Base-by-base conservation (phyloP, 2,113 vertebrate species). In the Fregata magnificens region DNA sequence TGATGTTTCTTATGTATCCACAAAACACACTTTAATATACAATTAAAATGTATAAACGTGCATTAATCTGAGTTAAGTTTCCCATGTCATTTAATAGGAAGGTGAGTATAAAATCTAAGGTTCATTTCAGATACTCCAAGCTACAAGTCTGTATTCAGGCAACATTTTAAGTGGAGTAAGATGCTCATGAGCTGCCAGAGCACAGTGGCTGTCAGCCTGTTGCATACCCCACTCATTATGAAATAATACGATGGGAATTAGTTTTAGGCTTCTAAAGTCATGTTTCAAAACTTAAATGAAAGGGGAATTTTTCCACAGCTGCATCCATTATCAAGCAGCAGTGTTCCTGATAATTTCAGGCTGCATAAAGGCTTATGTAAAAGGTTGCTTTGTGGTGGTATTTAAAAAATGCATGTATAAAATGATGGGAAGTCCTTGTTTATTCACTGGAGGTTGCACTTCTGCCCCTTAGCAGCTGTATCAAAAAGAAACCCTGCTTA, bases 21-120 rank as follows among this genome's bases (percentile, higher is more conserved):
- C 85, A 82, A 62, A 93, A 34, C 79, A 82, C 66, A 11, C n/a
- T 93, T 85, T 82, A 86, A 90, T 90, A 42, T 7, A 55, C 53
- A 72, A 88, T 94, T 94, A 88, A 94, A 94, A 70, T 77, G 58
- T 55, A 52, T 88, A 95, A 91, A 80, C 87, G 45, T 5, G 14
- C 81, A 22, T 65, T 87, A 69, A 61, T 71, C 77, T 32, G 18
- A 72, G 70, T 32, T 16, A 61, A 69, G 69, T 40, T 61, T 42
- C 74, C 62, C 36, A 2, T 21, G 49, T 34, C 40, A 18, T 36
- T 44, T 40, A 38, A 28, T 17, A 29, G 78, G 38, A 89, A 82
- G 93, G 89, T n/a, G 87, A 90, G 38, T 15, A 5, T 6, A 15
- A 88, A 90, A 56, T 10, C 36, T 31, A 5, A 2, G 40, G 11